These are phyloP conservation scores for Drosophila lowei DNA, from an alignment of 1,140 invertebrate genomes.

Conservation along the genomic window DNA sequence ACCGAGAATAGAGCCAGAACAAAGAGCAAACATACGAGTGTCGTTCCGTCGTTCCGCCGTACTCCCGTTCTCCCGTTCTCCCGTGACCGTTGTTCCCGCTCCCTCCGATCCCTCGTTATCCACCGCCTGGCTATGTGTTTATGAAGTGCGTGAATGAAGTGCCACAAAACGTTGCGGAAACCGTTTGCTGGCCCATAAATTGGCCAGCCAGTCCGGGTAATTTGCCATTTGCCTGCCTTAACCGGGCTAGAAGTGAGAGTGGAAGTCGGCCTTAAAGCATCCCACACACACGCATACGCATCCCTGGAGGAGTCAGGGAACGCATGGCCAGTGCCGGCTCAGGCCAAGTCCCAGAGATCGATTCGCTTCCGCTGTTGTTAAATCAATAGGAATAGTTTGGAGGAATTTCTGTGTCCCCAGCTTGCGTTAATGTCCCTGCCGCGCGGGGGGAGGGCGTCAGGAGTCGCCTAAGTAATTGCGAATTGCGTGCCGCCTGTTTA, in stretches of 20 bases:
- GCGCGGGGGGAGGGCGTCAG: conserved; percentile 18
- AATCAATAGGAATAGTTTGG: conserved; percentile 46
- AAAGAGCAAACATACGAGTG: conserved; percentile 37
- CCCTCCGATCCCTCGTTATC: neutral
- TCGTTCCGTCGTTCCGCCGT: conserved; percentile 5
- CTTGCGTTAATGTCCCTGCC: conserved; percentile 43
- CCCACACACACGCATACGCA: conserved; percentile 4
- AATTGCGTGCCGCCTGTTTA: conserved; percentile 72
- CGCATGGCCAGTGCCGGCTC: neutral
- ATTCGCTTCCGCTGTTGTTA: conserved; percentile 29
- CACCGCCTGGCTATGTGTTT: conserved; percentile 32
- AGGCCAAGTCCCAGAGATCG: neutral
- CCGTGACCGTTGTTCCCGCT: too few species aligned
- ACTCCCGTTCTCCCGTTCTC: too few species aligned
- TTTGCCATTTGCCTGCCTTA: conserved; percentile 9
- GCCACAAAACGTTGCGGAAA: conserved; percentile 41
- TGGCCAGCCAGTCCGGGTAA: conserved; percentile 53
- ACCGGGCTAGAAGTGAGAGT: conserved; percentile 47
- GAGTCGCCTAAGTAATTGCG: conserved; percentile 67
- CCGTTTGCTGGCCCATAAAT: conserved; percentile 49
- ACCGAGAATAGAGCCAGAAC: conserved; percentile 42
- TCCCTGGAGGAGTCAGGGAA: neutral
- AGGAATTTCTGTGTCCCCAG: conserved; percentile 29
- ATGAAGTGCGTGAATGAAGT: conserved; percentile 57
- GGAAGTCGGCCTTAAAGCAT: conserved; percentile 17